Conservation (phyloP, 2,888 invertebrate genomes). For the Tenodera sinensis region DNA sequence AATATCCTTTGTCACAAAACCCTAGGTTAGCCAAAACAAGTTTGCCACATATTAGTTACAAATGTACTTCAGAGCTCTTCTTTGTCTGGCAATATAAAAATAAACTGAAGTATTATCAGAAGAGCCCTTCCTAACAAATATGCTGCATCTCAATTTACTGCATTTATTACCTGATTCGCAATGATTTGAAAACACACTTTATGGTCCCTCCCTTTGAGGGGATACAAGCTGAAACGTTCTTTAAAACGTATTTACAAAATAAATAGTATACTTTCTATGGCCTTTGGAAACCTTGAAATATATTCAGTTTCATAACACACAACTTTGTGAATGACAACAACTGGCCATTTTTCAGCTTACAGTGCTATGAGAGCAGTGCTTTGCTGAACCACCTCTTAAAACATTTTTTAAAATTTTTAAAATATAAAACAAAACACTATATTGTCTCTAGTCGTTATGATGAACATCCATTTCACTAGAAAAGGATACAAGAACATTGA, state of each 20-base stretch:
- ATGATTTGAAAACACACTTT: not conserved
- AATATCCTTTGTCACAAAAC: slow-evolving; percentile 1
- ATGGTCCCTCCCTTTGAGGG: not conserved
- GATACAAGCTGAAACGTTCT: not conserved
- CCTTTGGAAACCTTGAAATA: not conserved
- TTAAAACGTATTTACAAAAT: not conserved
- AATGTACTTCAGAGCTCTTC: not conserved
- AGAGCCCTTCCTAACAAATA: not conserved
- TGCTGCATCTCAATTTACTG: not conserved
- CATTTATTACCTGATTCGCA: not conserved
- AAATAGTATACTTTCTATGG: not conserved
- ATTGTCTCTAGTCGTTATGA: not conserved
- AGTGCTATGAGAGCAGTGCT: not conserved
- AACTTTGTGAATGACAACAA: not conserved
- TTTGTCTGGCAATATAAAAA: not conserved
- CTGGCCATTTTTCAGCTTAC: not conserved
- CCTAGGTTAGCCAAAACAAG: slow-evolving; percentile 2
- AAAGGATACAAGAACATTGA: slow-evolving; percentile 22
- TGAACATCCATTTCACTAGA: not conserved
- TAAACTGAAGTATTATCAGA: not conserved
- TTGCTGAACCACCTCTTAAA: not conserved
- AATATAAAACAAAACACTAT: not conserved
- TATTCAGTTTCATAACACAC: not conserved
- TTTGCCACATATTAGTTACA: not conserved
- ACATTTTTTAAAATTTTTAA: not conserved